Evolutionary conservation across 1,140 invertebrate species (phyloP), one percentile per base, ranked within the genome.

Genomic region (Theocolax elegans): DNA sequence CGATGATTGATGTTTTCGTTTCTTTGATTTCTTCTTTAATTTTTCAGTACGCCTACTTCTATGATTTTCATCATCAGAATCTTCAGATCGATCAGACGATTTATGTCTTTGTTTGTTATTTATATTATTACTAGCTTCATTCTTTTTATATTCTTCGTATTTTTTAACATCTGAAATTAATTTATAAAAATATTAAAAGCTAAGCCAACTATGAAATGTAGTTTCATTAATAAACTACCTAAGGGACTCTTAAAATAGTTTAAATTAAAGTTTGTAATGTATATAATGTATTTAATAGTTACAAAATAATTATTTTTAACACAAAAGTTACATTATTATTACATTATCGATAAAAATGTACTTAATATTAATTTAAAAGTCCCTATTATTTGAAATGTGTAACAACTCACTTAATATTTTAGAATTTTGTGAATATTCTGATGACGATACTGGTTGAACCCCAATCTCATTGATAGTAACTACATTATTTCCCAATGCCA

Each of bases 371-470:
- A 72, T 76, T 80, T 80, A 74, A 80, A 80, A 81, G 75, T 76
- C 74, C 71, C 72, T 66, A 60, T 13, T 9, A 19, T 10, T 27
- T 54, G 9, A 31, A 53, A 44, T 48, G 3, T 19, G 49, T 25
- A 29, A 51, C 48, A 25, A 91, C 90, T 89, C 87, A 93, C 92
- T 94, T 84, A 94, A 86, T 68, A 93, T 90, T 89, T 93, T 95
- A 1, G 92, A 91, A 77, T 92, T 92, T 81, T 93, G 91, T 10
- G 90, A 86, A 85, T 89, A 97, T 76, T 97, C 95, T 19, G 90
- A 86, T 76, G 92, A 91, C 0, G 90, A 89, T 2, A 97, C 93
- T 0, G 92, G 87, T 76, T 91, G 86, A 68, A 97, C 87, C 80
- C 91, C 88, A 74, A 91, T 91, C 84, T 97, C 94, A 80, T 91